phyloP scores from a whole-genome alignment of 92 coral and sea anemone genomes.

The Phenganax subtilis region DNA sequence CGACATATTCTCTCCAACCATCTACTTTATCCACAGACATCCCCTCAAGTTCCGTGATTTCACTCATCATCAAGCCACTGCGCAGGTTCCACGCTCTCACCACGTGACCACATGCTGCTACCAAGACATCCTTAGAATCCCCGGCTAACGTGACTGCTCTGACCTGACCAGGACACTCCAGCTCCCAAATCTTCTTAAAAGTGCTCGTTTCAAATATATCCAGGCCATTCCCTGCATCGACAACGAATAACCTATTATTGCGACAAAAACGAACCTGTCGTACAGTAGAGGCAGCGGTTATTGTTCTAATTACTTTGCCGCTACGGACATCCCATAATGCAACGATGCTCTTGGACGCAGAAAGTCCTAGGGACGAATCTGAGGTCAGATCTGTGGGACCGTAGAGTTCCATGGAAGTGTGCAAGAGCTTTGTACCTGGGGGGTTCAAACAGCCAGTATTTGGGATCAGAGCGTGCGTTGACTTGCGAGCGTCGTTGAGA shows the following conservation, averaged over 20 bases:
- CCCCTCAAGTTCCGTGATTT: constrained; percentile 63
- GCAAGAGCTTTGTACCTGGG: constrained; percentile 92
- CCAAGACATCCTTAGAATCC: constrained; percentile 61
- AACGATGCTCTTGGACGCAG: constrained; percentile 69
- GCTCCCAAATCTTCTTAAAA: constrained; percentile 28
- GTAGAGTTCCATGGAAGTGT: constrained; percentile 74
- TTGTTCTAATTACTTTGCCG: constrained; percentile 56
- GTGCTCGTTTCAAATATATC: constrained; percentile 36
- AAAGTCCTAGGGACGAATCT: constrained; percentile 70
- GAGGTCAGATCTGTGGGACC: constrained; percentile 61
- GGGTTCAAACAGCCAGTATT: constrained; percentile 86
- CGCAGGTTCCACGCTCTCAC: constrained; percentile 78
- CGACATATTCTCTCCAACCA: constrained; percentile 63
- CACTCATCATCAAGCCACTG: constrained; percentile 61
- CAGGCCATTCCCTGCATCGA: constrained; percentile 44
- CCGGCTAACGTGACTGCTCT: constrained; percentile 60
- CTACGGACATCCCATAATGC: constrained; percentile 81
- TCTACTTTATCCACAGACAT: constrained; percentile 64
- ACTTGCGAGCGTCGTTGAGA: constrained; percentile 85
- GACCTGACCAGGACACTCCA: constrained; percentile 63
- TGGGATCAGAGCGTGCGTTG: constrained; percentile 71
- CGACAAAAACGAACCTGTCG: constrained; percentile 31
- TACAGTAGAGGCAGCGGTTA: constrained; percentile 2
- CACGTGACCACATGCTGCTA: constrained; percentile 71
- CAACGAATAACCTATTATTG: constrained; percentile 14